These are phyloP conservation scores for Drosophila tsacasi DNA, from an alignment of 1,140 invertebrate genomes.

Conservation along the genomic window DNA sequence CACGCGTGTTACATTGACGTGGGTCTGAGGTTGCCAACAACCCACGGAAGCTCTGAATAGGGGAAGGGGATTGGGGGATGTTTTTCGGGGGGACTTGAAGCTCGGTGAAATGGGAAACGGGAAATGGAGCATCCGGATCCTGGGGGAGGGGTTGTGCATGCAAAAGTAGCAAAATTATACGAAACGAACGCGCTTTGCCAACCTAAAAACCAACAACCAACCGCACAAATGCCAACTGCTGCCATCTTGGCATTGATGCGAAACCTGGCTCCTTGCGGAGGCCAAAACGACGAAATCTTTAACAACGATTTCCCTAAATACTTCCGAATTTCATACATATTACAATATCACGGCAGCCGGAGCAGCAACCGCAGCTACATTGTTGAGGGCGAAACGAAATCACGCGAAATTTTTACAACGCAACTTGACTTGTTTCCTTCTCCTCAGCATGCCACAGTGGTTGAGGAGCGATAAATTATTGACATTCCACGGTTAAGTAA, in stretches of 20 bases:
- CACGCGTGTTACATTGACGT: constrained; percentile 63
- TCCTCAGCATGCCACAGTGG: constrained; percentile 45
- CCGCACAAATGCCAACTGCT: constrained; percentile 60
- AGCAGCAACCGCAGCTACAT: constrained; percentile 61
- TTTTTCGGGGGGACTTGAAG: constrained; percentile 1
- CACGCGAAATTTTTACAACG: constrained; percentile 80
- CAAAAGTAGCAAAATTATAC: constrained; percentile 65
- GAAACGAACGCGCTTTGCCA: constrained; percentile 50
- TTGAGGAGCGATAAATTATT: not conserved
- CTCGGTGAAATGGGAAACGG: constrained; percentile 7
- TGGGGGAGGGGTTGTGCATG: constrained; percentile 28
- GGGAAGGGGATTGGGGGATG: constrained; percentile 4
- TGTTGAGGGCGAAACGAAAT: constrained; percentile 74
- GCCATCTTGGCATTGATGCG: constrained; percentile 58
- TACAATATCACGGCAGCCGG: constrained; percentile 67
- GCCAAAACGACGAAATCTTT: constrained; percentile 70
- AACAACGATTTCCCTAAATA: constrained; percentile 83
- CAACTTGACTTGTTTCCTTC: constrained; percentile 59
- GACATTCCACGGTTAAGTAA: not conserved
- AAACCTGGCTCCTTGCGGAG: constrained; percentile 23
- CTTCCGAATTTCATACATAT: constrained; percentile 81
- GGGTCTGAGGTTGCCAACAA: constrained; percentile 33
- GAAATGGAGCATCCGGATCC: constrained; percentile 11
- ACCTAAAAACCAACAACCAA: constrained; percentile 27
- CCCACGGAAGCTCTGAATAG: not conserved